Base-by-base conservation (phyloP, 2,888 invertebrate genomes). In the Chloroclystis v-ata region DNA sequence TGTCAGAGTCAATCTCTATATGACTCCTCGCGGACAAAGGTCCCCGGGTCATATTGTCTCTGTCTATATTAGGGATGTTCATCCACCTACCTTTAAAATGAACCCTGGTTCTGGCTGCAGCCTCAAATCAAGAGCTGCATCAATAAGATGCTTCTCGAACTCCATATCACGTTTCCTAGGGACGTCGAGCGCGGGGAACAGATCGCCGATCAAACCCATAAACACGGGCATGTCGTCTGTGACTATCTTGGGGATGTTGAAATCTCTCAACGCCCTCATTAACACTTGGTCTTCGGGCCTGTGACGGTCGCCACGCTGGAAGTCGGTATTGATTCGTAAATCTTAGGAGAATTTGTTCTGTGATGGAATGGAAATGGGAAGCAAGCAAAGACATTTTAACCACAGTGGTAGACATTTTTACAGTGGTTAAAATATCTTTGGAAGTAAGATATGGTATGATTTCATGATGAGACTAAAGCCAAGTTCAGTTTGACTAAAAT, bases 201-300 rank as follows among this genome's bases (percentile, higher is more conserved):
- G 82, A 74, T 97, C 97, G 0, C 96, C 95, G 59, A 97, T 97
- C 13, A 97, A 89, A 9, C 97, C 97, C 95, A 97, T 95, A 73
- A 97, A 97, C 1, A 97, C 94, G 0, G 96, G 93, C 47, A 93
- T 91, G 70, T 97, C 97, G 64, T 97, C 97, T 0, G 97, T 95
- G 6, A 97, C 92, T 60, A 97, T 97, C 89, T 97, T 97, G 0
- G 97, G 97, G 47, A 96, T 93, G 74, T 97, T 97, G 75, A 97
- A 97, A 86, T 97, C 97, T 78, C 97, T 89, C 59, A 97, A 76
- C 0, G 97, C 97, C 75, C 97, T 89, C 97, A 97, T 97, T 38
- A 97, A 78, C 28, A 97, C 97, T 89, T 97, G 96, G 78, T 97
- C 97, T 84, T 97, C 97, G 0, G 97, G 94, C 26, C 94, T 89